Evolutionary conservation across 1,140 invertebrate species (phyloP), one percentile per base, ranked within the genome.

Genomic region (Aphelenchoides fujianensis): DNA sequence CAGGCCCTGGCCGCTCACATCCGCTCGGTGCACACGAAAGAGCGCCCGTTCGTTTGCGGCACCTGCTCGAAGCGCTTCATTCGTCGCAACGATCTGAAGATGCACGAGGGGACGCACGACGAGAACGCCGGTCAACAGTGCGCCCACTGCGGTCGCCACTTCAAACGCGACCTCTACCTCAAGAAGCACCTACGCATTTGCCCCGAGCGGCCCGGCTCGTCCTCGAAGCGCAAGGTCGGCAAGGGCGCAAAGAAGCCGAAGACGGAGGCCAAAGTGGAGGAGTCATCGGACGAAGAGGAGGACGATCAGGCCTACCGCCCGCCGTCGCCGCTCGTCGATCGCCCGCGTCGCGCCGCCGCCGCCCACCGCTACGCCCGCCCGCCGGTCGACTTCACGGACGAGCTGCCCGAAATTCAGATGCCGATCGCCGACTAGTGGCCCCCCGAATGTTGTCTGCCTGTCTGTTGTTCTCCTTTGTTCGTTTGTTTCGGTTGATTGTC

Each of bases 21-120:
- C 37, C 54, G 75, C 32, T 74, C 72, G n/a, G 74, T 76, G 28
- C 75, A 77, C 34, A 78, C 75, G 9, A 76, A 76, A 27, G 74
- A 73, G 23, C 63, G 75, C 12, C 75, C 75, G 16, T 77, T 34
- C 30, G 16, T 27, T 12, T 77, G 75, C 52, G 30, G 52, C 28
- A 27, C 28, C n/a, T 77, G 75, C 62, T 61, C 66, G 19, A 70
- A 70, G 12, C 19, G 55, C 2, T 77, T 74, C 59, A 69, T 79
- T 3, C 34, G 75, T 27, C 67, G 67, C 35, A 77, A 77, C 31
- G 75, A 77, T 54, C 71, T 77, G 12, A 48, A 70, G 19, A 54
- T 36, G 2, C 75, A 78, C 37, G 27, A 52, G 23, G 19, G 37
- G 5, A 77, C 55, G 0, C 64, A 76, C 63, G 48, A 28, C 73